A percentile compares a stretch with the other conserved stretches of the same genome.
phyloP scores from a whole-genome alignment of 2,888 invertebrate species.

The Xanthorhoe spadicearia region DNA sequence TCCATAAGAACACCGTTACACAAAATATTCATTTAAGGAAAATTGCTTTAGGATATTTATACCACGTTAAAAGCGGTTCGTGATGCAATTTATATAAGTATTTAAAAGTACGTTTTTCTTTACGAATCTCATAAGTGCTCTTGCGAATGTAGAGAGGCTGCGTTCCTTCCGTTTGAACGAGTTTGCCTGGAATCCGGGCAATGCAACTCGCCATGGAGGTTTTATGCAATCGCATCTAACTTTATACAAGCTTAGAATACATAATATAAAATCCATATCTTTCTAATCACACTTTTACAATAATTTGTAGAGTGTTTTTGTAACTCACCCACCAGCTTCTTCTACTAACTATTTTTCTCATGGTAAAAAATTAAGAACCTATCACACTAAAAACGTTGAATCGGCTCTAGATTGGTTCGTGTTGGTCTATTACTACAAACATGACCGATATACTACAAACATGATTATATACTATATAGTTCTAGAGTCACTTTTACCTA shows the following conservation, averaged over 20 bases:
- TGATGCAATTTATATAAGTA: background rate
- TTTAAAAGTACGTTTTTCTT: constrained; percentile 18
- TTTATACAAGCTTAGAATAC: background rate
- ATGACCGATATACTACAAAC: too few relatives aligned
- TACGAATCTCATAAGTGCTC: constrained; percentile 35
- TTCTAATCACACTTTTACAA: too few relatives aligned
- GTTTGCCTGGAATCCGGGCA: constrained; percentile 44
- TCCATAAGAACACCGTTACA: background rate
- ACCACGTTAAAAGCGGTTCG: background rate
- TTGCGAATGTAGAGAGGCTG: constrained; percentile 24
- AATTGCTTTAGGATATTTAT: background rate
- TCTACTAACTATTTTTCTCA: too few relatives aligned
- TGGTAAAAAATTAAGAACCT: too few relatives aligned
- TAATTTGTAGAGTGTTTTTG: too few relatives aligned
- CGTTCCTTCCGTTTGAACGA: constrained; percentile 44
- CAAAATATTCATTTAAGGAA: background rate
- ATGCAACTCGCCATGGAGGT: constrained; percentile 26
- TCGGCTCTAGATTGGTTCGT: too few relatives aligned
- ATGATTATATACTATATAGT: too few relatives aligned
- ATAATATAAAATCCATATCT: background rate
- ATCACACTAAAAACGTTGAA: too few relatives aligned
- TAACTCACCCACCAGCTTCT: too few relatives aligned
- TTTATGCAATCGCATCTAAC: constrained; percentile 1
- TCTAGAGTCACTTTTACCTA: too few relatives aligned
- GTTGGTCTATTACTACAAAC: too few relatives aligned